These are phyloP conservation scores for Acrocephalus kingi DNA, from an alignment of 2,113 vertebrate genomes.

Conservation along the genomic window DNA sequence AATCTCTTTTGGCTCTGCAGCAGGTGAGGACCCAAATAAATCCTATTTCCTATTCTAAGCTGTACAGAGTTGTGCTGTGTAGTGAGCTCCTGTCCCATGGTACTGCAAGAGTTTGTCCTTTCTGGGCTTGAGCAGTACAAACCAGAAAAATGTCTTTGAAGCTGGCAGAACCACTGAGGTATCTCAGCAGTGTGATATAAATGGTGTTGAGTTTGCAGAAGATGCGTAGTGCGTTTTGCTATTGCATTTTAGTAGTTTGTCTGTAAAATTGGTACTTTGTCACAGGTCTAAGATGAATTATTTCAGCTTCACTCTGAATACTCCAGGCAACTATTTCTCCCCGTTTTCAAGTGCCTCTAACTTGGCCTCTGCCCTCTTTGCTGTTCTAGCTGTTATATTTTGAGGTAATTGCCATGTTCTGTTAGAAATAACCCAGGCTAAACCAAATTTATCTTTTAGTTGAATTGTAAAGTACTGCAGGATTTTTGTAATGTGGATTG, in stretches of 20 bases:
- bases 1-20: background rate
- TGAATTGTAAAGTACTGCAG: background rate
- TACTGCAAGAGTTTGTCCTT: background rate
- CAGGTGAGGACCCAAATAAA: background rate
- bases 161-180: background rate
- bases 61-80: background rate
- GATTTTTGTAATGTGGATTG: background rate
- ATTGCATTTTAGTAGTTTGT: background rate
- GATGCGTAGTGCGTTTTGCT: background rate
- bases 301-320: background rate
- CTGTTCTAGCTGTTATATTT: background rate
- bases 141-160: background rate
- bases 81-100: background rate
- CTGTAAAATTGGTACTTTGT: background rate
- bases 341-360: background rate
- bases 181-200: background rate
- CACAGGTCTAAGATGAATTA: background rate
- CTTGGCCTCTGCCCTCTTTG: background rate
- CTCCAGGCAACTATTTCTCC: background rate
- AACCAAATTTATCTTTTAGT: background rate
- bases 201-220: background rate
- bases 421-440: background rate
- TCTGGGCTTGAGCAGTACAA: background rate
- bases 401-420: background rate
- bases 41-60: accelerated